These are phyloP conservation scores for Heliornis fulica DNA, from an alignment of 2,113 vertebrate genomes.

Conservation along the genomic window DNA sequence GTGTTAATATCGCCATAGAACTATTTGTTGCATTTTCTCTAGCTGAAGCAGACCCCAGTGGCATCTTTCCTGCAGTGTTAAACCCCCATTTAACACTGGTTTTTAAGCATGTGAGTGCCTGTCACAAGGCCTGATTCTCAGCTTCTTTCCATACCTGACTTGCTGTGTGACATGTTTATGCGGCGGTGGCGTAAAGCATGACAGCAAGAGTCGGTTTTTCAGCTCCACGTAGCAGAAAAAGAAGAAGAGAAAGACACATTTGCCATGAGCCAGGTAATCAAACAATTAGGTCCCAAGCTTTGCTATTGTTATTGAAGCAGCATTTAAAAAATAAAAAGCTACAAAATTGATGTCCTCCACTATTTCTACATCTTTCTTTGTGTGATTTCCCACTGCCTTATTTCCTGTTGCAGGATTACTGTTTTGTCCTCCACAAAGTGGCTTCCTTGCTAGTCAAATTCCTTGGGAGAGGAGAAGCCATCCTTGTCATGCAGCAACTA, in stretches of 20 bases:
- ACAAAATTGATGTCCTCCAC: neutral
- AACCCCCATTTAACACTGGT: neutral
- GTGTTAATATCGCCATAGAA: neutral
- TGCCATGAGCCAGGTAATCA: neutral
- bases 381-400: neutral
- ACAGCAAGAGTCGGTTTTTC: neutral
- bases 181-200: neutral
- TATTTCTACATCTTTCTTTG: neutral
- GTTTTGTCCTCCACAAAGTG: neutral
- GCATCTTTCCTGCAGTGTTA: neutral
- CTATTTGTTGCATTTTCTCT: neutral
- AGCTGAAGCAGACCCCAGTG: neutral
- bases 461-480: neutral
- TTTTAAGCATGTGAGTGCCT: rapidly evolving
- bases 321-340: neutral
- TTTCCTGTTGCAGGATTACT: neutral
- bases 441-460: neutral
- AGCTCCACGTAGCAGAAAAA: neutral
- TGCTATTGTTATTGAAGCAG: neutral
- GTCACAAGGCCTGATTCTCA: neutral
- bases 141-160: rapidly evolving
- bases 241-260: neutral
- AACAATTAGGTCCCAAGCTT: neutral
- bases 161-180: rapidly evolving
- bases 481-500: neutral